A percentile compares a stretch with the other conserved stretches of the same genome.
Conservation (phyloP, 2,113 vertebrate genomes). For the Ciconia stormi region DNA sequence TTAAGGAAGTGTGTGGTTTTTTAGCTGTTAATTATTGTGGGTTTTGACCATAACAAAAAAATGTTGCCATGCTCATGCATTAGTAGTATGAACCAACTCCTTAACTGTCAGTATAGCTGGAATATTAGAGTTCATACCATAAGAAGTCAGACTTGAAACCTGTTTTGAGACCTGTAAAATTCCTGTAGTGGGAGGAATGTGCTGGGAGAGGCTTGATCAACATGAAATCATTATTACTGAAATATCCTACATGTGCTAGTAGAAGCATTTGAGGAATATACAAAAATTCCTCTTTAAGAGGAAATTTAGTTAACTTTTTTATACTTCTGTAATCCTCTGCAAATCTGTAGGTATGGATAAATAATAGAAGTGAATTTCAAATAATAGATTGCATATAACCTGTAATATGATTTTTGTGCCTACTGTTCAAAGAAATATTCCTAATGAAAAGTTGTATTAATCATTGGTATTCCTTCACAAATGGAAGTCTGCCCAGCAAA, state of each 20-base stretch:
- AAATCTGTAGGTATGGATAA: neutral
- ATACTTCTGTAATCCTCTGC: neutral
- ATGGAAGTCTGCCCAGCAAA: neutral
- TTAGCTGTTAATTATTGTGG: neutral
- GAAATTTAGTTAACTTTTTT: neutral
- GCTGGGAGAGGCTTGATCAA: neutral
- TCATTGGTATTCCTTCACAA: neutral
- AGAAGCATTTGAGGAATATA: neutral
- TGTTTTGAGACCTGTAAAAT: neutral
- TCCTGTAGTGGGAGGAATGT: neutral
- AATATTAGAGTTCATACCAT: neutral
- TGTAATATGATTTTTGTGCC: neutral
- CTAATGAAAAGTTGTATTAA: neutral
- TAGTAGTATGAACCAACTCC: neutral
- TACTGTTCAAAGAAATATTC: neutral
- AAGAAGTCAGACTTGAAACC: neutral
- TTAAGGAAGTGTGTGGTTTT: neutral
- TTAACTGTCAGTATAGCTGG: neutral
- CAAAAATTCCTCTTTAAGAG: neutral
- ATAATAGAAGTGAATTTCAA: neutral
- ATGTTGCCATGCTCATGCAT: neutral
- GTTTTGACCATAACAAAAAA: neutral
- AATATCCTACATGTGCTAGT: neutral
- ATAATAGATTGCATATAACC: neutral
- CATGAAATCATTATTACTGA: neutral